phyloP scores from a whole-genome alignment of 2,797 vertebrate species.

The Denticeps clupeoides region DNA sequence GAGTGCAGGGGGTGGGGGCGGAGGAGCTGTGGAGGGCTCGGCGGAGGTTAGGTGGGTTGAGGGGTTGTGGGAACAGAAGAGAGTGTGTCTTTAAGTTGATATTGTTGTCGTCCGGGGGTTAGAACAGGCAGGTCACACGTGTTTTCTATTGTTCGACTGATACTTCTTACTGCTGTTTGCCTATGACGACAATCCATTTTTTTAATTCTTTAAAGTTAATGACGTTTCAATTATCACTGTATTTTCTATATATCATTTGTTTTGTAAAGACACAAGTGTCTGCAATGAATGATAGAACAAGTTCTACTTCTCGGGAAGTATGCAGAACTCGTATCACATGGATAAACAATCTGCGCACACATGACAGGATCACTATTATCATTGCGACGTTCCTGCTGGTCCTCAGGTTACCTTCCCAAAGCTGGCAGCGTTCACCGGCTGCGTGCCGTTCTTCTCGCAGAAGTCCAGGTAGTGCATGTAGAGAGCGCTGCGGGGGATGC shows the following conservation, averaged over 20 bases:
- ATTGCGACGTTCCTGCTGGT: no score
- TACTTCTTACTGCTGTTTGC: slow-evolving; percentile 37
- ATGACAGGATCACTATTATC: no score
- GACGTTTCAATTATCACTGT: background rate
- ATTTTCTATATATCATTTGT: background rate
- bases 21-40: slow-evolving; percentile 42
- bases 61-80: slow-evolving; percentile 70
- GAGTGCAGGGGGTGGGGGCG: slow-evolving; percentile 52
- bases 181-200: background rate
- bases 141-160: background rate
- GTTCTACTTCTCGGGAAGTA: no score
- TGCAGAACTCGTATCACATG: no score
- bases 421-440: slow-evolving; percentile 95
- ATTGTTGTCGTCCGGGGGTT: slow-evolving; percentile 49
- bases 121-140: slow-evolving; percentile 11
- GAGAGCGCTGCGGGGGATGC: slow-evolving; percentile 91
- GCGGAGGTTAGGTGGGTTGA: slow-evolving; percentile 50
- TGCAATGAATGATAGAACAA: no score
- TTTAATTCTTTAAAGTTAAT: background rate
- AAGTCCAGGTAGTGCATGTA: slow-evolving; percentile 99
- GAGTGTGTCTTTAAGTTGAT: slow-evolving; percentile 51
- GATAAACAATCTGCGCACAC: no score
- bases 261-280: background rate
- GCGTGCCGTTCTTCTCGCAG: slow-evolving; percentile 94
- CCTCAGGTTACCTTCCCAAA: slow-evolving; percentile 83